phyloP scores from a whole-genome alignment of 2,113 vertebrate genomes.

The Tenrec ecaudatus region DNA sequence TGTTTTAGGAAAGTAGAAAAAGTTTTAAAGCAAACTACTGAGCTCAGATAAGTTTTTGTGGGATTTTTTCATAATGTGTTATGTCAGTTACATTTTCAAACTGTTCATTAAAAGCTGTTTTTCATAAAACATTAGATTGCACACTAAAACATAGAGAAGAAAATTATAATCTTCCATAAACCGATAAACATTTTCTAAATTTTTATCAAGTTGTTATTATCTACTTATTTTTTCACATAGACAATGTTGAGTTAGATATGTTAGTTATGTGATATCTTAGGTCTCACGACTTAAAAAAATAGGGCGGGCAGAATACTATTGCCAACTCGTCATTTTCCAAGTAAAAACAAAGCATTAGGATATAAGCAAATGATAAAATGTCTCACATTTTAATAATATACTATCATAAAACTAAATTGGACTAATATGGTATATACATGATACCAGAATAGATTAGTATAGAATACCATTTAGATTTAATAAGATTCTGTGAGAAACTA shows the following conservation, averaged over 20 bases:
- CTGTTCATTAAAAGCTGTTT: not conserved
- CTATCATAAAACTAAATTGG: constrained; percentile 11
- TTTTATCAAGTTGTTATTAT: not conserved
- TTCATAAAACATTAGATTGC: constrained; percentile 2
- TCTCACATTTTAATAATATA: not conserved
- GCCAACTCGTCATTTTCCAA: not conserved
- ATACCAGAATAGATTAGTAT: not conserved
- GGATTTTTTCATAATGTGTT: constrained; percentile 10
- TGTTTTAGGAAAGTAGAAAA: constrained; percentile 47
- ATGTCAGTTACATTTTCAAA: constrained; percentile 22
- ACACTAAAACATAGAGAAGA: constrained; percentile 6
- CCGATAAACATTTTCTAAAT: constrained; percentile 25
- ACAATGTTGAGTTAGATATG: not conserved
- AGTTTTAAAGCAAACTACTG: constrained; percentile 47
- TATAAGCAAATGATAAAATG: not conserved
- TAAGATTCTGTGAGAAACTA: not conserved
- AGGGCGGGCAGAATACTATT: not conserved
- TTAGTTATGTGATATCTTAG: not conserved
- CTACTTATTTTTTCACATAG: not conserved
- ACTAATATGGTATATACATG: not conserved
- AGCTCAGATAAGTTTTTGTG: not conserved
- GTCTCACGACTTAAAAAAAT: not conserved
- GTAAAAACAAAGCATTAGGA: not conserved
- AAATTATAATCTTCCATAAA: constrained; percentile 37
- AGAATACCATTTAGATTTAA: not conserved